phyloP scores from a whole-genome alignment of 2,797 vertebrate genomes.

The Nyctibius grandis region DNA sequence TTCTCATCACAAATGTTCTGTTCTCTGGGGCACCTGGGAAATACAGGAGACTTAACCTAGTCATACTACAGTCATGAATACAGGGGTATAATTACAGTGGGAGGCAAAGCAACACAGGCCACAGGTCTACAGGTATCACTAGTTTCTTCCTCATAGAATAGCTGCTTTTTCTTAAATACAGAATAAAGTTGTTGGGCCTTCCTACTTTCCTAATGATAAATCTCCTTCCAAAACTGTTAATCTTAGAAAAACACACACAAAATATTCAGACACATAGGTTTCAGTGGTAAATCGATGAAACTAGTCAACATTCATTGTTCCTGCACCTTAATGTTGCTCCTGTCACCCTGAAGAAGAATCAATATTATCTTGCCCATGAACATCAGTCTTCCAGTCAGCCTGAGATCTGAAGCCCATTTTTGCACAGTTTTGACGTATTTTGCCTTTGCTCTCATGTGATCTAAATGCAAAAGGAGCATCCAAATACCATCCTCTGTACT shows the following conservation, averaged over 20 bases:
- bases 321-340: constrained; percentile 79
- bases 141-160: not conserved
- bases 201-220: constrained; percentile 1
- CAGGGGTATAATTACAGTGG: not conserved
- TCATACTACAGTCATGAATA: not conserved
- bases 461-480: constrained; percentile 78
- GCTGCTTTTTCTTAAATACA: not conserved
- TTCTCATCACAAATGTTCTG: not conserved
- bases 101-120: not conserved
- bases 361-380: constrained; percentile 81
- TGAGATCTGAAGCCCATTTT: constrained; percentile 80
- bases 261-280: constrained; percentile 12
- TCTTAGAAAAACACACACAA: constrained; percentile 33
- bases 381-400: constrained; percentile 80
- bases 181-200: not conserved
- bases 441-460: constrained; percentile 84
- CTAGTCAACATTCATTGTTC: constrained; percentile 40
- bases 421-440: constrained; percentile 80
- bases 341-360: constrained; percentile 82
- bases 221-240: constrained; percentile 13
- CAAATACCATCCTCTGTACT: constrained; percentile 64
- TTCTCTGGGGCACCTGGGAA: not conserved
- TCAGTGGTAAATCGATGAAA: constrained; percentile 36
- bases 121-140: not conserved
- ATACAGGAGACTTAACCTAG: not conserved